Evolutionary conservation across 2,797 vertebrate species (phyloP).

Genomic region (Xiphophorus birchmanni): DNA sequence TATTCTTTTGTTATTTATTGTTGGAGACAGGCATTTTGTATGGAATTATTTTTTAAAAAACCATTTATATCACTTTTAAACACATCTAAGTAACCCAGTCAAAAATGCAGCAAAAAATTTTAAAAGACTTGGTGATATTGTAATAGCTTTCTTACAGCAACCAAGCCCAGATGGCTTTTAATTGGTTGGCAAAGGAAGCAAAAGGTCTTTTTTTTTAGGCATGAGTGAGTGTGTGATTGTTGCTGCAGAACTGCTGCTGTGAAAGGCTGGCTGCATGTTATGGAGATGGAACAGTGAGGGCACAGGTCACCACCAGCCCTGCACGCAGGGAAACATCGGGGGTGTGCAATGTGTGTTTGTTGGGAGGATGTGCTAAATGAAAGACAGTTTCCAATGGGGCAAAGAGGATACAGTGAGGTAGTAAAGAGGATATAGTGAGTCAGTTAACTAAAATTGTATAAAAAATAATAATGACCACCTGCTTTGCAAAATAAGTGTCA

Average conservation of each 20-base stretch:
- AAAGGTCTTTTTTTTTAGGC: conserved; percentile 89
- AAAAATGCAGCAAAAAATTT: conserved; percentile 42
- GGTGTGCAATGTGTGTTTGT: conserved; percentile 39
- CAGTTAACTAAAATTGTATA: conserved; percentile 15
- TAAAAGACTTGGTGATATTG: conserved; percentile 60
- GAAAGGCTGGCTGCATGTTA: conserved; percentile 90
- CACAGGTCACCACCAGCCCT: conserved; percentile 87
- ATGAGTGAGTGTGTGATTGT: conserved; percentile 95
- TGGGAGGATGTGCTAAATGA: conserved; percentile 32
- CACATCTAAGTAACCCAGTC: conserved; percentile 23
- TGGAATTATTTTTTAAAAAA: neutral
- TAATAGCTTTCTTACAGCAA: conserved; percentile 76
- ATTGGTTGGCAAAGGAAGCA: conserved; percentile 94
- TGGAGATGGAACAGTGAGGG: conserved; percentile 90
- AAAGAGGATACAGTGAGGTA: conserved; percentile 8
- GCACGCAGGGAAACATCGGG: conserved; percentile 65
- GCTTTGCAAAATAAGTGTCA: neutral
- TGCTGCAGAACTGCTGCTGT: conserved; percentile 93
- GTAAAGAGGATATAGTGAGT: conserved; percentile 20
- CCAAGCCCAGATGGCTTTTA: conserved; percentile 92
- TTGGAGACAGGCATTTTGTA: neutral
- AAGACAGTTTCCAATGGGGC: conserved; percentile 53
- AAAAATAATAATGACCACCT: neutral
- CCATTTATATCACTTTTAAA: conserved; percentile 6
- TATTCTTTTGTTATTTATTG: conserved; percentile 12